phyloP scores from a whole-genome alignment of 2,797 vertebrate species.

The Karalla daura region DNA sequence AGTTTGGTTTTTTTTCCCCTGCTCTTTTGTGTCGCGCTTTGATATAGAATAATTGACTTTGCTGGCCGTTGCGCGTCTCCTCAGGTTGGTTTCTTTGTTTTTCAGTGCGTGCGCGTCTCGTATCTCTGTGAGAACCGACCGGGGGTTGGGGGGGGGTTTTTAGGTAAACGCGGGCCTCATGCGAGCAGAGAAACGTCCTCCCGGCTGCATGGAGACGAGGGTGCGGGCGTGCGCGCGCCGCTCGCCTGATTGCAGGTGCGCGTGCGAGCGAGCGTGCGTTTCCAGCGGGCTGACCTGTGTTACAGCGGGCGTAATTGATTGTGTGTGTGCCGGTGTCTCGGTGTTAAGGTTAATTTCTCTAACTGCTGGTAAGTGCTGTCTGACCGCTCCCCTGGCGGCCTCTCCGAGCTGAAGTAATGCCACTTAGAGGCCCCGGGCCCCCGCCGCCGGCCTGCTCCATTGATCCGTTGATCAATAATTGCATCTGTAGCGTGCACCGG shows the following conservation, averaged over 20 bases:
- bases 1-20: constrained; percentile 9
- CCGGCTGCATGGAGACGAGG: constrained; percentile 6
- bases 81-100: constrained; percentile 4
- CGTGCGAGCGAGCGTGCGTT: constrained; percentile 51
- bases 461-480: constrained; percentile 85
- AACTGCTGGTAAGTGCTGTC: constrained; percentile 85
- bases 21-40: constrained; percentile 57
- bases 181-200: constrained; percentile 21
- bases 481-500: constrained; percentile 70
- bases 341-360: constrained; percentile 86
- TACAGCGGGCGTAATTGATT: constrained; percentile 76
- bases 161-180: constrained; percentile 25
- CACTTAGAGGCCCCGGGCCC: constrained; percentile 77
- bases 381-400: constrained; percentile 83
- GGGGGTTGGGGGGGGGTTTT: constrained; percentile 8
- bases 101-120: too few species aligned
- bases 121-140: constrained; percentile 15
- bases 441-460: constrained; percentile 67
- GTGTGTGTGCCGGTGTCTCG: constrained; percentile 73
- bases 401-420: constrained; percentile 80
- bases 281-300: constrained; percentile 62
- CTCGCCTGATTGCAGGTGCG: constrained; percentile 48
- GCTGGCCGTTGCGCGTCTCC: constrained; percentile 16
- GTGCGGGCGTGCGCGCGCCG: neutral
- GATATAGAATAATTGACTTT: constrained; percentile 71